These are phyloP conservation scores for Ostrea edulis DNA, from an alignment of 1,140 invertebrate genomes.

Conservation along the genomic window DNA sequence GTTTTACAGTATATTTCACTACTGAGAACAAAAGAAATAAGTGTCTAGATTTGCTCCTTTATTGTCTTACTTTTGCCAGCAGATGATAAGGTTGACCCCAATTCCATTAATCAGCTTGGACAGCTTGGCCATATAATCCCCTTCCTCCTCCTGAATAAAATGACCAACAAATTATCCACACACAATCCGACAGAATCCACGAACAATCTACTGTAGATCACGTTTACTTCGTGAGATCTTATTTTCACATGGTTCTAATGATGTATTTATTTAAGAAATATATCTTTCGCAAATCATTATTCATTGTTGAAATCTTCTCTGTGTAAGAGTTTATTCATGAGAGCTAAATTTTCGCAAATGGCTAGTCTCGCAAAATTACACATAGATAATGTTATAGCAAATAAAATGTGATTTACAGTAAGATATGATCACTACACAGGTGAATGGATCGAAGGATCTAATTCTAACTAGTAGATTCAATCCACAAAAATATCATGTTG, in stretches of 20 bases:
- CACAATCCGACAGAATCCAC: not conserved
- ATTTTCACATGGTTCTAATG: not conserved
- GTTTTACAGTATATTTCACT: not conserved
- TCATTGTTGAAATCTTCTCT: no score
- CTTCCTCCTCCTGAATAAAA: slow-evolving; percentile 79
- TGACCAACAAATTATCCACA: not conserved
- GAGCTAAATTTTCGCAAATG: no score
- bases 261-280: not conserved
- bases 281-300: no score
- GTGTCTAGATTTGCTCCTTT: not conserved
- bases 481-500: no score
- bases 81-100: slow-evolving; percentile 79
- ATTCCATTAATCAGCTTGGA: slow-evolving; percentile 82
- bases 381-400: not conserved
- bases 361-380: not conserved
- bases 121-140: slow-evolving; percentile 82
- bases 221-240: not conserved
- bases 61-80: slow-evolving; percentile 79
- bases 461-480: no score
- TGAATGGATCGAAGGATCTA: no score
- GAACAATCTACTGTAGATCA: not conserved
- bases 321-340: no score
- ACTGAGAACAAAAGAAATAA: not conserved
- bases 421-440: no score
- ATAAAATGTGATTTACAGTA: not conserved